Evolutionary conservation across 2,888 invertebrate species (phyloP).

Genomic region (Plemyria rubiginata): DNA sequence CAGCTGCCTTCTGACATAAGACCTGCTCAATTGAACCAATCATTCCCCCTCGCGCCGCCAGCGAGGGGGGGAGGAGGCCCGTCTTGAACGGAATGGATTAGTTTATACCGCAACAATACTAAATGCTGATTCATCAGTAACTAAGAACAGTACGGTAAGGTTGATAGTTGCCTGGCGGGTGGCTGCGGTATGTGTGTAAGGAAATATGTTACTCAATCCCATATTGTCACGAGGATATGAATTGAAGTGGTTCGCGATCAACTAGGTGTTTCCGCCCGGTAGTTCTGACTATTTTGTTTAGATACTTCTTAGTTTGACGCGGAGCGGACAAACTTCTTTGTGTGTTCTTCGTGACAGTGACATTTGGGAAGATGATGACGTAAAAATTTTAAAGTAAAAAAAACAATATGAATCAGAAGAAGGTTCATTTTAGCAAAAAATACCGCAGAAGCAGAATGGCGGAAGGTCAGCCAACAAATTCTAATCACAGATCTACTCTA

Average conservation of each 20-base stretch:
- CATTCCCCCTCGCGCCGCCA: slow-evolving; percentile 50
- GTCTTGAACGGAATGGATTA: slow-evolving; percentile 53
- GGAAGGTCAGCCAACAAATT: slow-evolving; percentile 24
- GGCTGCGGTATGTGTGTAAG: slow-evolving; percentile 60
- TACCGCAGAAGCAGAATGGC: slow-evolving; percentile 27
- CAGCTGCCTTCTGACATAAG: slow-evolving; percentile 78
- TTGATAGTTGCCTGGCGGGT: slow-evolving; percentile 24
- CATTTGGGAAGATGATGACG: slow-evolving; percentile 41
- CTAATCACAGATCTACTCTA: slow-evolving; percentile 38
- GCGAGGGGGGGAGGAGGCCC: slow-evolving; percentile 42
- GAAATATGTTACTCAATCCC: slow-evolving; percentile 79
- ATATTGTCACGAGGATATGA: slow-evolving; percentile 81
- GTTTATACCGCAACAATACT: slow-evolving; percentile 36
- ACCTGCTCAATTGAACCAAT: slow-evolving; percentile 64
- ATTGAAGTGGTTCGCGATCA: slow-evolving; percentile 83
- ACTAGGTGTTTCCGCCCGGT: slow-evolving; percentile 81
- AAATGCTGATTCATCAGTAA: slow-evolving; percentile 37
- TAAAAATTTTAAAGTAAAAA: slow-evolving; percentile 45
- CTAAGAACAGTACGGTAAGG: slow-evolving; percentile 18
- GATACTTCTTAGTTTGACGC: slow-evolving; percentile 47
- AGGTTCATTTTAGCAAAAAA: slow-evolving; percentile 33
- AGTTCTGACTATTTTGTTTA: slow-evolving; percentile 61
- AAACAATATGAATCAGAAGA: slow-evolving; percentile 37
- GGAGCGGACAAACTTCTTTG: slow-evolving; percentile 49
- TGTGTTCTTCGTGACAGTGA: slow-evolving; percentile 47